Percentiles rank a stretch among this genome's conserved stretches.
Conservation (phyloP, 2,888 invertebrate genomes). For the Drosophila nigricruria region DNA sequence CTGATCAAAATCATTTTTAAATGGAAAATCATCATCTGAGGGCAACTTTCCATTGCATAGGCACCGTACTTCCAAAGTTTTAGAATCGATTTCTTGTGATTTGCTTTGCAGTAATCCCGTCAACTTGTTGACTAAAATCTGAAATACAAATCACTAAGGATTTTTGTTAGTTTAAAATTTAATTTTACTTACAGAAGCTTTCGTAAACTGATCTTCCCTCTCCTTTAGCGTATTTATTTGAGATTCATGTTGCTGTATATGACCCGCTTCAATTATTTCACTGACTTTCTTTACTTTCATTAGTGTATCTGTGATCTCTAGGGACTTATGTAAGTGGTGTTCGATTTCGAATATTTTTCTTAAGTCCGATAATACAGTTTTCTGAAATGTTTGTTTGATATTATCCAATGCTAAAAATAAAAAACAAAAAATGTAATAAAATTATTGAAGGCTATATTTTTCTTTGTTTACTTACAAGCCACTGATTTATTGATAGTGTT, state of each 20-base stretch:
- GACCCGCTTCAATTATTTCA: slow-evolving; percentile 15
- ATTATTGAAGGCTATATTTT: neutral
- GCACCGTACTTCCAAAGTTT: slow-evolving; percentile 27
- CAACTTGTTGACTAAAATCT: slow-evolving; percentile 35
- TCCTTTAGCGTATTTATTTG: slow-evolving; percentile 44
- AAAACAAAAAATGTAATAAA: neutral
- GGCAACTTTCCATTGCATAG: slow-evolving; percentile 83
- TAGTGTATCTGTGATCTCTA: slow-evolving; percentile 8
- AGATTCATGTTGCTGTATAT: slow-evolving; percentile 34
- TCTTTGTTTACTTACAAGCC: slow-evolving; percentile 62
- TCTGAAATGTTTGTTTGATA: slow-evolving; percentile 17
- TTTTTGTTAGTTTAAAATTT: neutral
- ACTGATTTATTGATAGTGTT: slow-evolving; percentile 44
- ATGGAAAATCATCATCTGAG: slow-evolving; percentile 87
- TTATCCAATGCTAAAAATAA: slow-evolving; percentile 41
- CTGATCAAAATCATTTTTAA: slow-evolving; percentile 86
- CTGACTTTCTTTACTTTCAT: slow-evolving; percentile 6
- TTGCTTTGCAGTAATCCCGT: slow-evolving; percentile 16
- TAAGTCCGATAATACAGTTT: slow-evolving; percentile 14
- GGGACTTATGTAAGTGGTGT: slow-evolving; percentile 8
- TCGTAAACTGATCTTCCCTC: slow-evolving; percentile 20
- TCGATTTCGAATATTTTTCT: slow-evolving; percentile 35
- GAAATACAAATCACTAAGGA: neutral
- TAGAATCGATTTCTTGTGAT: slow-evolving; percentile 18
- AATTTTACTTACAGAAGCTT: slow-evolving; percentile 22